Base-by-base conservation (phyloP, 1,140 invertebrate genomes). In the Apis florea region DNA sequence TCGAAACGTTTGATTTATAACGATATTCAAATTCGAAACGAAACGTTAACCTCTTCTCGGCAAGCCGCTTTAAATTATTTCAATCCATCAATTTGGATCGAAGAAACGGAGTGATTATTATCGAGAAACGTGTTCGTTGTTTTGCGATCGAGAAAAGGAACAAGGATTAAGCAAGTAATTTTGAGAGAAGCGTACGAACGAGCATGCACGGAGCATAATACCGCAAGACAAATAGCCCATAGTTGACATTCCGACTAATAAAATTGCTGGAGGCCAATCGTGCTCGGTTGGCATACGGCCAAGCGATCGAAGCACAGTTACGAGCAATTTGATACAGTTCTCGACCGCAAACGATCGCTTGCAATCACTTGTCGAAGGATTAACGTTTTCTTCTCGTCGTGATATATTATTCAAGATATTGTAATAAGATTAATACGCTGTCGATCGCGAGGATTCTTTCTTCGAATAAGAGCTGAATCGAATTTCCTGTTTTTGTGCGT, bases 341-440 rank as follows among this genome's bases (percentile, higher is more conserved):
- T 64, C 77, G 69, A 72, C 77, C 68, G 68, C 77, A 63, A 79
- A 79, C 67, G 26, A 26, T 61, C n/a, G 51, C 31, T 76, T 54
- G 11, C 19, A 70, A 61, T 26, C 67, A 61, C 10, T 26, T 53
- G 1, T 10, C 24, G 17, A 72, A 72, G 51, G 12, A 26, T 72
- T 64, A 54, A 72, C 31, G 40, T 61, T 64, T 79, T 58, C 31
- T 58, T 53, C n/a, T n/a, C n/a, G 11, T 6, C 54, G 49, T 17
- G 17, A 79, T 40, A 6, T 40, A 40, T 72, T 63, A 72, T 47
- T 19, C 26, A 17, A 26, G 19, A 21, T 19, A 15, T n/a, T 47
- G 40, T n/a, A 51, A 49, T 2, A 15, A 31, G n/a, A 64, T 53
- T 40, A 64, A 49, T 24, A 11, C 15, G 12, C 31, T 19, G 19